A percentile compares a stretch with the other conserved stretches of the same genome.
These are phyloP conservation scores for Scartelaos histophorus DNA, from an alignment of 2,113 vertebrate species.

Conservation along the genomic window DNA sequence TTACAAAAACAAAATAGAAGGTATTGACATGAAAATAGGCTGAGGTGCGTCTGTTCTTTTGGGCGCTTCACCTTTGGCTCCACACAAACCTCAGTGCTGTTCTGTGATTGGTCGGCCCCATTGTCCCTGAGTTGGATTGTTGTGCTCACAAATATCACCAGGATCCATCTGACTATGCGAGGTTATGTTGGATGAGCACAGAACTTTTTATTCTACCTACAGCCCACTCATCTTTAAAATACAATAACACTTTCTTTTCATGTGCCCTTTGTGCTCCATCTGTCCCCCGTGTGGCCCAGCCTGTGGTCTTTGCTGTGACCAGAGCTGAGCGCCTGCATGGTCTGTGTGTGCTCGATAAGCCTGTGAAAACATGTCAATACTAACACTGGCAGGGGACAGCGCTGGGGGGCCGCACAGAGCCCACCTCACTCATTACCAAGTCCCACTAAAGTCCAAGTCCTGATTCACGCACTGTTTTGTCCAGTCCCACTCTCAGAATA, in stretches of 20 bases:
- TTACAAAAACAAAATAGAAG: too few relatives aligned
- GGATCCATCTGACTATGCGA: too few relatives aligned
- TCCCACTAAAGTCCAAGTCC: conserved; percentile 21
- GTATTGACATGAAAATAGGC: too few relatives aligned
- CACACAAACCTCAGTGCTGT: too few relatives aligned
- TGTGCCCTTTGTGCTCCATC: not conserved
- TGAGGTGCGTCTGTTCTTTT: too few relatives aligned
- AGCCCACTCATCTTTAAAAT: not conserved
- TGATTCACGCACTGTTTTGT: conserved; percentile 9
- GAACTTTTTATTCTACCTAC: not conserved
- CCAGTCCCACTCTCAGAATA: not conserved
- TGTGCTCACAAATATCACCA: too few relatives aligned
- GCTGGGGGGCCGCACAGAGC: conserved; percentile 20
- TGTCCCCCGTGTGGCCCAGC: not conserved
- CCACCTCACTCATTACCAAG: conserved; percentile 17
- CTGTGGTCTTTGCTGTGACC: conserved; percentile 24
- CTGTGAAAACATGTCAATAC: conserved; percentile 40
- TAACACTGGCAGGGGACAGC: conserved; percentile 26
- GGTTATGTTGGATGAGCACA: not conserved
- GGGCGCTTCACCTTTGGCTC: too few relatives aligned
- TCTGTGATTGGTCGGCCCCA: too few relatives aligned
- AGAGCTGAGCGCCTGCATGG: conserved; percentile 21
- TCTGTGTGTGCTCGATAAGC: conserved; percentile 51
- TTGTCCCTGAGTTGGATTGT: too few relatives aligned
- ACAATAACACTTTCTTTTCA: not conserved